A percentile compares a stretch with the other conserved stretches of the same genome.
phyloP scores from a whole-genome alignment of 2,888 invertebrate genomes.

The Eurois occulta region DNA sequence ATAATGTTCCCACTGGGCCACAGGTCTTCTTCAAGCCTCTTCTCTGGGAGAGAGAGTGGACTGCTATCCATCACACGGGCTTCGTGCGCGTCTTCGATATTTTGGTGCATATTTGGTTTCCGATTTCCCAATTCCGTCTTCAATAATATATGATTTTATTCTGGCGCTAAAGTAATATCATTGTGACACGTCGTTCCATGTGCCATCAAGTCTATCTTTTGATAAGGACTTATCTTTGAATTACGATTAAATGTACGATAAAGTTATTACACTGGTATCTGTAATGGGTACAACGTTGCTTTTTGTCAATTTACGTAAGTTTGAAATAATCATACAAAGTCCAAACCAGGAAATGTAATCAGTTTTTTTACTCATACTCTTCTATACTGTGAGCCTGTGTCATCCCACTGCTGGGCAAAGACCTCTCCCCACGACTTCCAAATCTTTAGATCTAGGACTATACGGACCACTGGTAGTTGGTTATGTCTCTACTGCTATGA shows the following conservation, averaged over 20 bases:
- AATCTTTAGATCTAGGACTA: too few species aligned
- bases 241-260: constrained; percentile 48
- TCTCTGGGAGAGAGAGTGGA: too few species aligned
- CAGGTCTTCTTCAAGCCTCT: too few species aligned
- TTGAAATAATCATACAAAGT: background rate
- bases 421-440: too few species aligned
- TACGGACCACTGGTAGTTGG: too few species aligned
- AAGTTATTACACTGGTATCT: constrained; percentile 6
- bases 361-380: too few species aligned
- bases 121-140: too few species aligned
- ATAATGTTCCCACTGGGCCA: too few species aligned
- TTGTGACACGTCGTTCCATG: background rate
- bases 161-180: constrained; percentile 26
- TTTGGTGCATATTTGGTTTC: background rate
- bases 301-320: constrained; percentile 1
- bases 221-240: constrained; percentile 34
- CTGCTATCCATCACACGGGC: too few species aligned
- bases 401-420: too few species aligned
- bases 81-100: background rate
- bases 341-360: background rate
- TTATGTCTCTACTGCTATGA: too few species aligned
- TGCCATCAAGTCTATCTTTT: background rate
- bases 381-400: too few species aligned
- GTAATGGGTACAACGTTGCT: constrained; percentile 4
- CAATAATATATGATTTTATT: background rate